Evolutionary conservation across 2,113 vertebrate genomes (phyloP).

Genomic region (Hippocampus zosterae): DNA sequence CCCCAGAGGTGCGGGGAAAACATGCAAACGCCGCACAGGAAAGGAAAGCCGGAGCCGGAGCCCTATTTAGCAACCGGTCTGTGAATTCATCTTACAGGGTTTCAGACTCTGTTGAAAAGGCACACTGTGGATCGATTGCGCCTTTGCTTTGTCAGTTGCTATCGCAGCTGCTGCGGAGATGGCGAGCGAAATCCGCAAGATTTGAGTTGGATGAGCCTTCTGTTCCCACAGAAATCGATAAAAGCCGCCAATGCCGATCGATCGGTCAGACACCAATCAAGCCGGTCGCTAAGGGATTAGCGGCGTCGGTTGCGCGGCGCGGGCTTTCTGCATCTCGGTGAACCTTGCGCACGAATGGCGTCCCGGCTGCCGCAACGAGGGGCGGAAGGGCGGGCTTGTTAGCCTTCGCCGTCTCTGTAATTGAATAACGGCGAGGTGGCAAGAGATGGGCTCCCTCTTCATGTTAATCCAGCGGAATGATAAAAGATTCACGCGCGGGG

Average conservation of each 20-base stretch:
- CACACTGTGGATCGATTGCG: too few relatives aligned
- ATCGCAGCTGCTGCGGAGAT: not conserved
- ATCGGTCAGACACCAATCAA: slow-evolving; percentile 52
- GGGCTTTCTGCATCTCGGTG: slow-evolving; percentile 33
- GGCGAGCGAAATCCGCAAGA: slow-evolving; percentile 14
- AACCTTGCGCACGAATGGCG: slow-evolving; percentile 41
- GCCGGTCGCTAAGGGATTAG: slow-evolving; percentile 51
- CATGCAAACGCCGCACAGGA: too few relatives aligned
- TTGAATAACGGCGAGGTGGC: slow-evolving; percentile 53
- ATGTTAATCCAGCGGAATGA: slow-evolving; percentile 55
- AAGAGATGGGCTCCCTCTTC: slow-evolving; percentile 42
- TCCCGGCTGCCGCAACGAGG: slow-evolving; percentile 31
- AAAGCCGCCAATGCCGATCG: slow-evolving; percentile 64
- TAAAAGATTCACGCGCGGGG: slow-evolving; percentile 48
- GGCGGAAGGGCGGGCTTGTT: slow-evolving; percentile 34
- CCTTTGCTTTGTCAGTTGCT: not conserved
- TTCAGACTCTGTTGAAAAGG: too few relatives aligned
- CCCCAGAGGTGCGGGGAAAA: too few relatives aligned
- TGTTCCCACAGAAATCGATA: slow-evolving; percentile 74
- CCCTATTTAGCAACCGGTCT: not conserved
- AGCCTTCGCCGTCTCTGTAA: slow-evolving; percentile 47
- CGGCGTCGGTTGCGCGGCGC: slow-evolving; percentile 15
- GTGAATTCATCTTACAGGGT: not conserved
- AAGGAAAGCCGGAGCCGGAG: too few relatives aligned
- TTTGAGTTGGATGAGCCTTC: slow-evolving; percentile 50